Conservation (phyloP, 2,113 vertebrate species). For the Papio anubis region DNA sequence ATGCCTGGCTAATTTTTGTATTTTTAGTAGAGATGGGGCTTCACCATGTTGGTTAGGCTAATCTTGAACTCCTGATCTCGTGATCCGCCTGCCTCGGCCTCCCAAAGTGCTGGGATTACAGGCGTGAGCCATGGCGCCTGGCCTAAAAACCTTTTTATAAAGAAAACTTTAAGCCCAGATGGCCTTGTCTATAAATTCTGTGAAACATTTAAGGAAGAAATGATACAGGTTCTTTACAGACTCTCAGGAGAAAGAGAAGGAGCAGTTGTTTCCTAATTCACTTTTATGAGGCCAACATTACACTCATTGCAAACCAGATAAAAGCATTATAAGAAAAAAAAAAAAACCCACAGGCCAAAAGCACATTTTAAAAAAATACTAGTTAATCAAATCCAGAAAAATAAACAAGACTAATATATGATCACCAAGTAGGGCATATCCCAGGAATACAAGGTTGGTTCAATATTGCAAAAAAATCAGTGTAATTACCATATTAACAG, state of each 20-base stretch:
- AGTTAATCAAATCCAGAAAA: background rate
- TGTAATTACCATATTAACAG: background rate
- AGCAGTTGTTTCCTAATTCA: background rate
- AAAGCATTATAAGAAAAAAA: background rate
- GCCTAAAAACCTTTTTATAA: background rate
- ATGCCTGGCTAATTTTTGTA: too few species aligned
- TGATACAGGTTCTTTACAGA: background rate
- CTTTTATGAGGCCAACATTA: background rate
- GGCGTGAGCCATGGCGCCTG: too few species aligned
- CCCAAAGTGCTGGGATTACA: too few species aligned
- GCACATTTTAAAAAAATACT: background rate
- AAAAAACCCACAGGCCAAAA: background rate
- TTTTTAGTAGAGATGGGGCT: too few species aligned
- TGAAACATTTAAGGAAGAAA: background rate
- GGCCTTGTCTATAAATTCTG: background rate
- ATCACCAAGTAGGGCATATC: background rate
- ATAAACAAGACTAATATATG: too few species aligned
- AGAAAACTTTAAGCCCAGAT: background rate
- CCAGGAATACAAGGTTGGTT: background rate
- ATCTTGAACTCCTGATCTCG: too few species aligned
- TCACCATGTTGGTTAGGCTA: too few species aligned
- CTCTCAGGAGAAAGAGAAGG: background rate
- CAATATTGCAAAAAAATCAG: background rate
- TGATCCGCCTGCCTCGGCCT: too few species aligned
- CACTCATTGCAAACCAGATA: background rate